phyloP scores from a whole-genome alignment of 1,140 invertebrate species.

The Drosophila lacteicornis region DNA sequence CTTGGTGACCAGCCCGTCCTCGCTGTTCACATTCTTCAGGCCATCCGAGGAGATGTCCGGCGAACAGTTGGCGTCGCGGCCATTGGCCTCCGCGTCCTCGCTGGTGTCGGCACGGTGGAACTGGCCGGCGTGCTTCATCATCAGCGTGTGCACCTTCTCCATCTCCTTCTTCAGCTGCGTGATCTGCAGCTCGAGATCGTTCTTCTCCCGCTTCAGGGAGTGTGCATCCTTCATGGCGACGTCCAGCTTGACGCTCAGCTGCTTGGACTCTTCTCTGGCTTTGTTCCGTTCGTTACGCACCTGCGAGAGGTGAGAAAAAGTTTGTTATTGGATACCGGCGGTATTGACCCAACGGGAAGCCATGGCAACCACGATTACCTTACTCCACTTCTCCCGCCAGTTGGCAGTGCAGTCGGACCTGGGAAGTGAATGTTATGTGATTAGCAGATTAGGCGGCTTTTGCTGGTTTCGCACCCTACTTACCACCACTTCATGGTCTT shows the following conservation, averaged over 20 bases:
- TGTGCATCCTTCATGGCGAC: constrained; percentile 91
- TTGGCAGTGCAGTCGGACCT: constrained; percentile 90
- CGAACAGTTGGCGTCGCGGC: constrained; percentile 77
- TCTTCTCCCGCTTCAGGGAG: constrained; percentile 91
- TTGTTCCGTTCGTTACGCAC: constrained; percentile 94
- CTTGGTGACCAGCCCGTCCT: constrained; percentile 85
- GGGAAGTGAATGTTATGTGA: constrained; percentile 2
- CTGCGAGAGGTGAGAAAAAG: constrained; percentile 64
- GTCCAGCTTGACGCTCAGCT: constrained; percentile 92
- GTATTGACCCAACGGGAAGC: constrained; percentile 62
- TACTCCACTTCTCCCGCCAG: constrained; percentile 97
- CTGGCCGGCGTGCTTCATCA: constrained; percentile 89
- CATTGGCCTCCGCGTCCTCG: constrained; percentile 80
- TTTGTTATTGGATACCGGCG: constrained; percentile 33
- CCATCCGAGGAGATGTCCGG: constrained; percentile 84
- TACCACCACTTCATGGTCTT: constrained; percentile 99
- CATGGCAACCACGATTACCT: constrained; percentile 86
- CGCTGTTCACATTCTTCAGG: constrained; percentile 83
- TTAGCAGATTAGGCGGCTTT: constrained; percentile 1
- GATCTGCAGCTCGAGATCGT: constrained; percentile 92
- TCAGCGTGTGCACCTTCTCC: constrained; percentile 89
- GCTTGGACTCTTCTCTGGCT: constrained; percentile 93
- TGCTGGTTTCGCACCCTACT: constrained; percentile 3
- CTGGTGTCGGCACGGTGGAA: constrained; percentile 85
- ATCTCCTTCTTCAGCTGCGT: constrained; percentile 93